Evolutionary conservation across 2,113 vertebrate species (phyloP).

Genomic region (Boulengeromyrus knoepffleri): DNA sequence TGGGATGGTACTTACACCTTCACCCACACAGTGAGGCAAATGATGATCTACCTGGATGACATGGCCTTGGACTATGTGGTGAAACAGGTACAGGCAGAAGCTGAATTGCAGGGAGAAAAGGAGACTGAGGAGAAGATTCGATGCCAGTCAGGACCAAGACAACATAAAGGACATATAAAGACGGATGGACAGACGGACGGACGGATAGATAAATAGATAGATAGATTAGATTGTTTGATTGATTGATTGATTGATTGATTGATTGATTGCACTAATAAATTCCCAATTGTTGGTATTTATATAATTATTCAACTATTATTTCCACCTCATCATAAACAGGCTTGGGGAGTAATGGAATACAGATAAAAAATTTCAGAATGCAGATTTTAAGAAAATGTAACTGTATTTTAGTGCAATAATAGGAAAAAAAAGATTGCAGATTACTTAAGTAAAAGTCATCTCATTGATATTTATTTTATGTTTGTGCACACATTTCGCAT

Average conservation of each 20-base stretch:
- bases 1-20: not conserved
- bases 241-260: too few species aligned
- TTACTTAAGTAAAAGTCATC: not conserved
- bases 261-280: not conserved
- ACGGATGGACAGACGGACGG: not conserved
- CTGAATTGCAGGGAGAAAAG: not conserved
- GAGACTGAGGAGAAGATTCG: not conserved
- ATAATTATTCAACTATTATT: not conserved
- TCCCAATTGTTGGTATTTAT: not conserved
- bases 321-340: not conserved
- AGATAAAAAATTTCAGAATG: not conserved
- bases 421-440: not conserved
- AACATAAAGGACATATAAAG: too few species aligned
- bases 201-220: not conserved
- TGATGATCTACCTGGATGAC: not conserved
- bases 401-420: not conserved
- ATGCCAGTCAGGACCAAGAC: too few species aligned
- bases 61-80: not conserved
- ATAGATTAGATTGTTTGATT: not conserved
- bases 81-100: not conserved
- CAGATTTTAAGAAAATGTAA: not conserved
- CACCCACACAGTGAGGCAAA: not conserved
- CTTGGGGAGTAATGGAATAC: not conserved
- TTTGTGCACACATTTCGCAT: not conserved
- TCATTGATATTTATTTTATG: not conserved